Conservation (phyloP, 2,797 vertebrate genomes). For the Lacerta agilis region DNA sequence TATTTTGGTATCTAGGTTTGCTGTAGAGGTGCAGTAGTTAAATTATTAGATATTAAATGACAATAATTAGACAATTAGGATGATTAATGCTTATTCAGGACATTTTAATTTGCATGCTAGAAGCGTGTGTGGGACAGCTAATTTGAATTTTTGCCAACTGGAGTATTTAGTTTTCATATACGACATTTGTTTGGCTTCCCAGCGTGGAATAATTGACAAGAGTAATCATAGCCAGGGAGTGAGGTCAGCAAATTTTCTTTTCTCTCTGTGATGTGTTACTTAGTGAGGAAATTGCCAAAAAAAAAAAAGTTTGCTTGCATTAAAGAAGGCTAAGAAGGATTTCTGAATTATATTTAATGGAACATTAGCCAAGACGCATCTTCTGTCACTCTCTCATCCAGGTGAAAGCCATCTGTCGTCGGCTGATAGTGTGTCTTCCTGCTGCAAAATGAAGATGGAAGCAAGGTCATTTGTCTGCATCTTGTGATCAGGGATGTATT, state of each 20-base stretch:
- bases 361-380: constrained; percentile 72
- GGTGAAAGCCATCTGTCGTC: constrained; percentile 70
- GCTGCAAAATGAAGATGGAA: constrained; percentile 49
- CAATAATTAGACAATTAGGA: constrained; percentile 72
- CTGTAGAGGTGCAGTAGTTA: constrained; percentile 41
- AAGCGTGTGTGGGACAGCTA: constrained; percentile 64
- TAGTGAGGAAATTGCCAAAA: constrained; percentile 68
- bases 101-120: constrained; percentile 69
- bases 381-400: constrained; percentile 63
- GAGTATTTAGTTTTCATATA: constrained; percentile 78
- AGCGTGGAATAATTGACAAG: constrained; percentile 83
- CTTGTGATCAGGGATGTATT: constrained; percentile 51
- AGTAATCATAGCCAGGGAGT: constrained; percentile 78
- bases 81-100: constrained; percentile 73
- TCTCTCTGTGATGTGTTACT: constrained; percentile 65
- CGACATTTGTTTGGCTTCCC: constrained; percentile 80
- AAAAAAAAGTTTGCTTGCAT: constrained; percentile 58
- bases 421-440: constrained; percentile 59
- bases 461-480: constrained; percentile 61
- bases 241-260: constrained; percentile 70
- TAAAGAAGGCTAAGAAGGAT: constrained; percentile 54
- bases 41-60: constrained; percentile 64
- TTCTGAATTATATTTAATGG: constrained; percentile 72
- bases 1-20: constrained; percentile 35
- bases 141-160: constrained; percentile 77